Base-by-base conservation (phyloP, 2,888 invertebrate species). In the Theretra japonica region DNA sequence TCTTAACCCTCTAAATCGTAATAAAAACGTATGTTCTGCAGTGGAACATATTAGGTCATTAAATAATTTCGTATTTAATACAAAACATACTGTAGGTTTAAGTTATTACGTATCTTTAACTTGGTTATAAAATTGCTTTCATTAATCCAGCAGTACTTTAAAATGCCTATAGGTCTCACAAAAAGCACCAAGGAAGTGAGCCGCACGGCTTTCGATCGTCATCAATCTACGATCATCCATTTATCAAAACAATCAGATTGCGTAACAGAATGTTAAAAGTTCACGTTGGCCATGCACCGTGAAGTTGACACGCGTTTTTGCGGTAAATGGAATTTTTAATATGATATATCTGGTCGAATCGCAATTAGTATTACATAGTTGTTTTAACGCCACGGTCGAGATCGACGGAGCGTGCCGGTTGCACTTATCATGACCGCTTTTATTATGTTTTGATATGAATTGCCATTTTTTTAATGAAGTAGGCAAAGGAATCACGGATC, bases 281-380 rank as follows among this genome's bases (percentile, higher is more conserved):
- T 57, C 30, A 33, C 30, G 30, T 60, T 28, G 30, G 7, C 25
- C 19, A 60, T 23, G 48, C 41, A 68, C 33, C 68, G 48, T 68
- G 68, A 68, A 41, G 41, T 48, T 33, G 68, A 68, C 68, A 68
- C 41, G 41, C 68, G 23, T 68, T 68, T 68, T 68, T 23, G 41
- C 68, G 15, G 11, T 41, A 41, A 41, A 41, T 41, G 41, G 19
- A n/a, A n/a, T 53, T 53, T 53, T 53, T 19, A 53, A 53, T n/a
- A 53, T 17, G n/a, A 53, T 53, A 19, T n/a, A 53, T n/a, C 17
- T 53, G 53, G 19, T 3, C 58, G 58, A 25, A 25, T 58, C 58
- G 25, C 58, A 58, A 58, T 58, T 25, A 58, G 25, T 25, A 23
- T 17, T 23, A 58, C 25, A 58, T 25, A 58, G 58, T 58, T 58